Base-by-base conservation (phyloP, 2,797 vertebrate species). In the Acrossocheilus fasciatus region DNA sequence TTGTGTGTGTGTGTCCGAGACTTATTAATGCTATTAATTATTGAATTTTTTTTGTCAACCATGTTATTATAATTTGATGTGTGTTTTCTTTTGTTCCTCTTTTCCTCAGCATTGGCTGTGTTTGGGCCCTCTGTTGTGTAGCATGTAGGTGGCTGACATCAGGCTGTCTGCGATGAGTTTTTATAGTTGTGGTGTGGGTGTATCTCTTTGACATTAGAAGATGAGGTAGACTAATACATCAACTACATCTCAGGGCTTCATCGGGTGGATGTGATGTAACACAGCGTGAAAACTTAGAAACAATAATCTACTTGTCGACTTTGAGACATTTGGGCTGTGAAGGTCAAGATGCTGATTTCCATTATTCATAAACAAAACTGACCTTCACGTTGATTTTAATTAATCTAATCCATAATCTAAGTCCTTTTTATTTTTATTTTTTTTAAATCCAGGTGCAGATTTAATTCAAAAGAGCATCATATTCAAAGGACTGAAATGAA, bases 61-160 rank as follows among this genome's bases (percentile, higher is more conserved):
- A 39, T 69, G 36, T 14, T 6, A 23, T 43, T n/a, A n/a, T 43
- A 2, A 43, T 17, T 10, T 18, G 6, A 39, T 39, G 17, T 17
- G 15, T 39, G 18, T 39, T 34, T 18, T 23, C 3, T 36, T 4
- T 1, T 68, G 6, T 8, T 41, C 8, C 10, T 69, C 18, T 39
- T 36, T 3, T 5, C 11, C n/a, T 66, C 59, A 11, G 69, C 45
- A 20, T 4, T 3, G 12, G 15, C 12, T n/a, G 57, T 26, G 52
- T 18, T 23, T 11, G 54, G 23, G 41, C 39, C 57, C 9, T 50
- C 23, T 17, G 43, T 50, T 73, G 41, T 36, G 6, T 15, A 23
- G n/a, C 26, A 50, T 50, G 79, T 52, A 81, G 79, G 79, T 81
- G 43, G 62, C 18, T 81, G 62, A 68, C 79, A 68, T 81, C 41